Evolutionary conservation across 2,888 invertebrate genomes (phyloP), one percentile per base, ranked within the genome.

Genomic region (Fissipunctia ypsillon): DNA sequence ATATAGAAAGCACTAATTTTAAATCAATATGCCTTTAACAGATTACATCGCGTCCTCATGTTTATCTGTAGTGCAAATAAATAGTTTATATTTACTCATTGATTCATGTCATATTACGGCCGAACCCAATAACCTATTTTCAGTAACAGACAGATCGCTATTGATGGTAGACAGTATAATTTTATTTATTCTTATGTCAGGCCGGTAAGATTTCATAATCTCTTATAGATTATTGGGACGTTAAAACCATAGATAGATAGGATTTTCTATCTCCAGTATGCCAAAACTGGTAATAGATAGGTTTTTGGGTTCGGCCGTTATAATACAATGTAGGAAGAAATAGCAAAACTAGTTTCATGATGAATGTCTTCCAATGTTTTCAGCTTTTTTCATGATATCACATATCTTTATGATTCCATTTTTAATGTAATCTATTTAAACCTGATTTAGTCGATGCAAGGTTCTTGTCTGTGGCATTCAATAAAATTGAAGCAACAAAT

Each of bases 301-400:
- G n/a, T n/a, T n/a, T n/a, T n/a, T n/a, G n/a, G n/a, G n/a, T n/a
- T n/a, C n/a, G n/a, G n/a, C n/a, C n/a, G n/a, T n/a, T 25, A 28
- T 31, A 38, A 16, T 41, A 56, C 10, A 43, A 28, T 57, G n/a
- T 65, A 78, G 35, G 5, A 63, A 57, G 28, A 70, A 59, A 57
- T 60, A 25, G 54, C 6, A 41, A 48, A 25, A 48, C 31, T 76
- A 35, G 14, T 71, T 74, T 54, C 59, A 54, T 56, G 63, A 68
- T 71, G 19, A 65, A 71, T 60, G 83, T 83, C 83, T 83, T 83
- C 83, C 83, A 83, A 74, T 38, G 45, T 66, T 76, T 69, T 60
- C 2, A 50, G 19, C 28, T 61, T 65, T 52, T 25, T 64, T n/a
- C 5, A 35, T 73, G 19, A n/a, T 69, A 41, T 59, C 65, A 76